These are phyloP conservation scores for Ceratitis capitata DNA, from an alignment of 1,140 invertebrate species.

Conservation along the genomic window DNA sequence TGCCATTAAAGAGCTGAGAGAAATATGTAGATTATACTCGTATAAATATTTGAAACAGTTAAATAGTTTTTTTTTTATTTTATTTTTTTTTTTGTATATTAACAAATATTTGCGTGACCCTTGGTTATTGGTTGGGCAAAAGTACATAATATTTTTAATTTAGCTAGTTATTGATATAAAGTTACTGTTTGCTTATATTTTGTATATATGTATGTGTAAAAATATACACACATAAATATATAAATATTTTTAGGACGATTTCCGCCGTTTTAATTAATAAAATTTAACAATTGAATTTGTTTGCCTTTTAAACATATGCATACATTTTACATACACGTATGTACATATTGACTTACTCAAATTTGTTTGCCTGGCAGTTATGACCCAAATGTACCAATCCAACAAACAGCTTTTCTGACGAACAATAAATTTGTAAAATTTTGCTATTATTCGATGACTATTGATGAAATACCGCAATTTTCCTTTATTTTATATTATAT, in stretches of 20 bases:
- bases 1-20: no score
- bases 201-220: neutral
- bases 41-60: no score
- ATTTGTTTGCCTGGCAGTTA: slow-evolving; percentile 23
- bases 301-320: no score
- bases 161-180: neutral
- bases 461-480: neutral
- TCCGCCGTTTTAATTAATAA: no score
- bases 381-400: no score
- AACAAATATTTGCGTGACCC: neutral
- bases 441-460: neutral
- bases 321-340: neutral
- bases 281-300: no score
- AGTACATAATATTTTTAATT: neutral
- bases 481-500: neutral
- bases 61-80: no score
- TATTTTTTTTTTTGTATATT: no score
- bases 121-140: neutral
- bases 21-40: no score
- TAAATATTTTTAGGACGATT: neutral
- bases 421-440: neutral
- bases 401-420: no score
- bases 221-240: neutral
- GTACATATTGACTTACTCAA: neutral
- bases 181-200: neutral